Evolutionary conservation across 2,888 invertebrate species (phyloP).

Genomic region (Dasypogon diadema): DNA sequence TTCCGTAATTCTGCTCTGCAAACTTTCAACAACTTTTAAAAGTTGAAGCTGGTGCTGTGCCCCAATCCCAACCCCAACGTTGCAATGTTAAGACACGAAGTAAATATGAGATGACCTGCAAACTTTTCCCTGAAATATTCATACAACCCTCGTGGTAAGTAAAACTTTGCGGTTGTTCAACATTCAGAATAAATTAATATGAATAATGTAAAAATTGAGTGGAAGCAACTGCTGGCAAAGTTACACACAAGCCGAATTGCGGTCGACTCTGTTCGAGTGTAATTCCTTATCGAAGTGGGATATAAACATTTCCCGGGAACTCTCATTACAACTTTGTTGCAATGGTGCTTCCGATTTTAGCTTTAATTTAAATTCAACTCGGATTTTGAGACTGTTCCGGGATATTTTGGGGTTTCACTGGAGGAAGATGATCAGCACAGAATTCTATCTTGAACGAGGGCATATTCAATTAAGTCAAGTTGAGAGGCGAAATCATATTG

Average conservation of each 20-base stretch:
- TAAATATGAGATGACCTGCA: slow-evolving; percentile 35
- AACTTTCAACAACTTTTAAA: slow-evolving; percentile 37
- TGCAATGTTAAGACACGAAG: slow-evolving; percentile 23
- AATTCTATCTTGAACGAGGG: not conserved
- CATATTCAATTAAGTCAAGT: slow-evolving; percentile 30
- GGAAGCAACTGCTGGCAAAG: not conserved
- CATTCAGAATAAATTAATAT: slow-evolving; percentile 42
- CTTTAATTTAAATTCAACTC: slow-evolving; percentile 22
- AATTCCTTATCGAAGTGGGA: slow-evolving; percentile 9
- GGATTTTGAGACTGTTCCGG: slow-evolving; percentile 19
- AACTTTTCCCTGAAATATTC: slow-evolving; percentile 33
- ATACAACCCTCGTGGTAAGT: slow-evolving; percentile 31
- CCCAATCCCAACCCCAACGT: not conserved
- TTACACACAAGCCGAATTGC: slow-evolving; percentile 13
- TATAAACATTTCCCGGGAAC: slow-evolving; percentile 25
- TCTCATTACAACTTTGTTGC: slow-evolving; percentile 32
- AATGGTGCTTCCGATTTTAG: slow-evolving; percentile 17
- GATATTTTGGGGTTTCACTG: not conserved
- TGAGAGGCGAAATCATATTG: slow-evolving; percentile 35
- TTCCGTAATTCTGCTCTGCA: slow-evolving; percentile 9
- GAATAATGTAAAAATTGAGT: slow-evolving; percentile 37
- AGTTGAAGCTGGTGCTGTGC: slow-evolving; percentile 4
- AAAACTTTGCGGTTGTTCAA: slow-evolving; percentile 32
- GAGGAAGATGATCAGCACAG: not conserved
- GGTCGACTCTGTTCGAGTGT: not conserved